Evolutionary conservation across 1,140 invertebrate species (phyloP), one percentile per base, ranked within the genome.

Genomic region (Saxidomus purpurata): DNA sequence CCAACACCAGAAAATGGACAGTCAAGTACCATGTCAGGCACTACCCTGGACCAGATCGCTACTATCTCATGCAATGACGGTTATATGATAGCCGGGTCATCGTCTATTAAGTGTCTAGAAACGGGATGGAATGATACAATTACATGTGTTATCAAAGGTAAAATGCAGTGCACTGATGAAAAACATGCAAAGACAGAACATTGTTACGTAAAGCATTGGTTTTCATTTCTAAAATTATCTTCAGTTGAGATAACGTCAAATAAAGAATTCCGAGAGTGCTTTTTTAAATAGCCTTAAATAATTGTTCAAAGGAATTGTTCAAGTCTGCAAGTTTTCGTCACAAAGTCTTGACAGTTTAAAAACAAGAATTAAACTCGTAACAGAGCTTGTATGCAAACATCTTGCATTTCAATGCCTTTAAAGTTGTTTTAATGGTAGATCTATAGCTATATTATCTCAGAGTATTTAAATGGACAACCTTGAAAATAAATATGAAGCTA

Each of bases 131-230:
- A 81, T 38, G 79, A 19, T 6, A 31, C 28, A 4, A 17, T 31
- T 22, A 61, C 47, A 15, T 81, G 79, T 61, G 8, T 36, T 17
- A 81, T 59, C 25, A 9, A 81, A 81, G 79, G 79, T 81, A 81
- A n/a, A n/a, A n/a, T n/a, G n/a, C 31, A 71, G 19, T 38, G 22
- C 19, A 34, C 13, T 1, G 0, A 17, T 17, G 1, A 4, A 71
- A 71, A 11, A n/a, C 6, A 34, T 38, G 1, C 36, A 38, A 17
- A 71, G n/a, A n/a, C n/a, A n/a, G n/a, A n/a, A n/a, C n/a, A n/a
- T n/a, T n/a, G n/a, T n/a, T n/a, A n/a, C n/a, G n/a, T n/a, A n/a
- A n/a, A n/a, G n/a, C n/a, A n/a, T n/a, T n/a, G n/a, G n/a, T n/a
- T n/a, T n/a, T n/a, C n/a, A n/a, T n/a, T n/a, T n/a, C n/a, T n/a